Conservation (phyloP, 2,113 vertebrate species). For the Salminus brasiliensis region DNA sequence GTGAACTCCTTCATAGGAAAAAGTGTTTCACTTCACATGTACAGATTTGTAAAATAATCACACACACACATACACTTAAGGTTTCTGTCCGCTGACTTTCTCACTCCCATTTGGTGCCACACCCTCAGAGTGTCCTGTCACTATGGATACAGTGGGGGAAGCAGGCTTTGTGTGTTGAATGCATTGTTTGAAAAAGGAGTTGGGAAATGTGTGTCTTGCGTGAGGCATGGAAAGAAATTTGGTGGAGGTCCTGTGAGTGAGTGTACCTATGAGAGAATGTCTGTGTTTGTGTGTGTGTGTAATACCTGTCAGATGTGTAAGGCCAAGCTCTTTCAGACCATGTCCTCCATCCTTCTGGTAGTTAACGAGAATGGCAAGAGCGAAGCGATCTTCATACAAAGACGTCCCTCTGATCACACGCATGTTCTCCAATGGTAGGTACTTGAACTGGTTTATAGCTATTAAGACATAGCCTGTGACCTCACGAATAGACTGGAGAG, state of each 20-base stretch:
- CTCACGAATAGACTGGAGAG: slow-evolving; percentile 88
- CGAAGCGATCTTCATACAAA: slow-evolving; percentile 83
- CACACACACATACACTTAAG: slow-evolving; percentile 17
- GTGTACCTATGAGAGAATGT: no score
- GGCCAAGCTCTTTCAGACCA: slow-evolving; percentile 82
- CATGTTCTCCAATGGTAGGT: slow-evolving; percentile 84
- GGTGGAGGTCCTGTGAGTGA: not conserved
- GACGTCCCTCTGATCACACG: slow-evolving; percentile 88
- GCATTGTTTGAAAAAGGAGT: not conserved
- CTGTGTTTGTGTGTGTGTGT: slow-evolving; percentile 11
- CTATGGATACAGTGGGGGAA: not conserved
- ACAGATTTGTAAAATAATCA: not conserved
- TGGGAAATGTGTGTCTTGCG: not conserved
- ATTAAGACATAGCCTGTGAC: slow-evolving; percentile 91
- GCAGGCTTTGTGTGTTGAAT: not conserved
- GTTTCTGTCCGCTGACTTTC: slow-evolving; percentile 12
- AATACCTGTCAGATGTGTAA: slow-evolving; percentile 91
- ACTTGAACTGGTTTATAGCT: slow-evolving; percentile 85
- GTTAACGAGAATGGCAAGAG: slow-evolving; percentile 88
- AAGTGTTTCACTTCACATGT: not conserved
- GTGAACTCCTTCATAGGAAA: not conserved
- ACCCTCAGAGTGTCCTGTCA: slow-evolving; percentile 17
- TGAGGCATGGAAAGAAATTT: not conserved
- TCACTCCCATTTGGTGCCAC: not conserved
- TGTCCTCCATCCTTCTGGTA: slow-evolving; percentile 83